Conservation (phyloP, 2,888 invertebrate genomes). For the Troglohyphantes excavatus region DNA sequence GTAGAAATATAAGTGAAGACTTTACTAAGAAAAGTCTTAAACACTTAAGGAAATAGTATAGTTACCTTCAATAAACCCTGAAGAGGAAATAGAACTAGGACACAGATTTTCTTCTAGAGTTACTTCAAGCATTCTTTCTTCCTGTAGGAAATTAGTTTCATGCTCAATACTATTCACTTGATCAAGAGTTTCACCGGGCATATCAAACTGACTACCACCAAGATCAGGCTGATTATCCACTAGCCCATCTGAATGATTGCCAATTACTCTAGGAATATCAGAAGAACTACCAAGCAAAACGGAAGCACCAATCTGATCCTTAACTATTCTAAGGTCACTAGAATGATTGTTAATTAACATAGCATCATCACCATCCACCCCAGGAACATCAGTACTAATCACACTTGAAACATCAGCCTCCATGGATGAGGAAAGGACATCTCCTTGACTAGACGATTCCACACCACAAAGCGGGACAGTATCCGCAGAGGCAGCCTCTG, state of each 20-base stretch:
- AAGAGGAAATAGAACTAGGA: constrained; percentile 26
- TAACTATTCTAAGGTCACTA: neutral
- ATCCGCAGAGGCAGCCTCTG: constrained; percentile 2
- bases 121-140: constrained; percentile 46
- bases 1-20: no score
- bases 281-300: neutral
- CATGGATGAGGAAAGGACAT: neutral
- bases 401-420: neutral
- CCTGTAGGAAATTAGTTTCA: constrained; percentile 62
- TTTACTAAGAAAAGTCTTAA: no score
- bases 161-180: neutral
- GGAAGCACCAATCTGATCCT: neutral
- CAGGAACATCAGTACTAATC: neutral
- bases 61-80: constrained; percentile 64
- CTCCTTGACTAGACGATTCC: constrained; percentile 49
- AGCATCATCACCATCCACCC: neutral
- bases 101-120: neutral
- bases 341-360: neutral
- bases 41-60: no score
- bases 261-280: neutral
- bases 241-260: neutral
- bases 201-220: neutral
- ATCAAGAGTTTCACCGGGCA: neutral
- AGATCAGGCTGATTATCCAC: neutral
- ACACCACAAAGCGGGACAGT: neutral